These are phyloP conservation scores for Stomatorhinus walkeri DNA, from an alignment of 2,797 vertebrate genomes.

Conservation along the genomic window DNA sequence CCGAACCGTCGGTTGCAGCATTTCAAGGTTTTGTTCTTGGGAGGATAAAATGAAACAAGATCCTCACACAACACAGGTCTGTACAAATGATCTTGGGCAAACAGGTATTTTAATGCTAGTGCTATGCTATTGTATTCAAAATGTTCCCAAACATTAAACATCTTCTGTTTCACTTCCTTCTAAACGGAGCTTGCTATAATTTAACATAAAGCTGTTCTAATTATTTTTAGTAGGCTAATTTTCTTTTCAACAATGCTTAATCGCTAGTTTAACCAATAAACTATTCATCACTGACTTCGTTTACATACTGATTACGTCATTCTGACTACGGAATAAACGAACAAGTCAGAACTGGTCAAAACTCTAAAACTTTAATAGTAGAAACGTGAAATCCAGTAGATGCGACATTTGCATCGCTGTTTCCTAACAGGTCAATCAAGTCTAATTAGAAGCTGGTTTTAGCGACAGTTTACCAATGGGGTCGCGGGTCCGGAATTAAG, in stretches of 20 bases:
- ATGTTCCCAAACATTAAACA: not conserved
- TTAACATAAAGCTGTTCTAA: not conserved
- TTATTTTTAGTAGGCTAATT: not conserved
- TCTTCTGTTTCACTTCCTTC: not conserved
- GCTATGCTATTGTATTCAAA: not conserved
- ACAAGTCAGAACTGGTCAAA: not conserved
- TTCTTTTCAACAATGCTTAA: not conserved
- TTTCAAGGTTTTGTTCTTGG: not conserved
- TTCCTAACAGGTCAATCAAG: conserved; percentile 1
- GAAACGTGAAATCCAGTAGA: not conserved
- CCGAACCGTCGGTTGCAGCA: not conserved
- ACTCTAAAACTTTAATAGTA: not conserved
- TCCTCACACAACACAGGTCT: not conserved
- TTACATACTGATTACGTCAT: not conserved
- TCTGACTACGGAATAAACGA: not conserved
- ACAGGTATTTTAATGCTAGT: not conserved
- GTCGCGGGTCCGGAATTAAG: not conserved
- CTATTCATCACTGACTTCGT: not conserved
- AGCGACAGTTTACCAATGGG: not conserved
- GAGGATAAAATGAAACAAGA: not conserved
- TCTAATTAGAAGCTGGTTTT: not conserved
- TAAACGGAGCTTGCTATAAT: not conserved
- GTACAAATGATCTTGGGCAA: not conserved
- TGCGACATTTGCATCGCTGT: not conserved
- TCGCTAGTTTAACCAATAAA: not conserved